Base-by-base conservation (phyloP, 2,888 invertebrate species). In the Corbicula japonica region DNA sequence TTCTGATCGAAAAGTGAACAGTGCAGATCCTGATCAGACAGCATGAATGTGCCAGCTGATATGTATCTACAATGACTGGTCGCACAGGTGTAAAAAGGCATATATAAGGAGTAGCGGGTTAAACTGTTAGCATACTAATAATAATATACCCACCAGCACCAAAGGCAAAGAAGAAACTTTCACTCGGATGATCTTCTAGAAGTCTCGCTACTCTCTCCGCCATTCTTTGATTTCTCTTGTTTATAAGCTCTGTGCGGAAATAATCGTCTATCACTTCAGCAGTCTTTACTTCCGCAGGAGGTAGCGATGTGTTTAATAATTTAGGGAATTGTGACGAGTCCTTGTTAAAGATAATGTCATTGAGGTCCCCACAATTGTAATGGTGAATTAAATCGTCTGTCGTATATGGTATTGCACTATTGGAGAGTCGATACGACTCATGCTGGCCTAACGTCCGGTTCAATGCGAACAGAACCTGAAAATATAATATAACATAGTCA, bases 101-200 rank as follows among this genome's bases (percentile, higher is more conserved):
- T n/a, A n/a, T n/a, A n/a, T n/a, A n/a, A n/a, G n/a, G n/a, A n/a
- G n/a, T n/a, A n/a, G n/a, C n/a, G n/a, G n/a, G n/a, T n/a, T n/a
- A n/a, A n/a, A n/a, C n/a, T n/a, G n/a, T n/a, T n/a, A n/a, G n/a
- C n/a, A n/a, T n/a, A n/a, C n/a, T n/a, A n/a, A n/a, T n/a, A n/a
- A n/a, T n/a, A 54, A 30, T 26, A 38, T 26, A 73, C 87, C 86
- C 84, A 94, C 95, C 95, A 85, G 95, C 94, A 78, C 95, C 95
- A 84, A 95, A 94, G 52, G 95, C 95, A 85, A 95, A 94, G 90
- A 95, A 95, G 88, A 94, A 94, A 66, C 93, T 94, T 68, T 92
- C 89, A 60, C 93, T 88, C 0, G 94, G 94, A 83, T 94, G 87
- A n/a, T 90, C 86, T 30, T 88, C 78, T n/a, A 95, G 90, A 50